Percentiles rank a stretch among this genome's conserved stretches.
Evolutionary conservation across 2,888 invertebrate species (phyloP).

Genomic region (Zeuzera pyrina): DNA sequence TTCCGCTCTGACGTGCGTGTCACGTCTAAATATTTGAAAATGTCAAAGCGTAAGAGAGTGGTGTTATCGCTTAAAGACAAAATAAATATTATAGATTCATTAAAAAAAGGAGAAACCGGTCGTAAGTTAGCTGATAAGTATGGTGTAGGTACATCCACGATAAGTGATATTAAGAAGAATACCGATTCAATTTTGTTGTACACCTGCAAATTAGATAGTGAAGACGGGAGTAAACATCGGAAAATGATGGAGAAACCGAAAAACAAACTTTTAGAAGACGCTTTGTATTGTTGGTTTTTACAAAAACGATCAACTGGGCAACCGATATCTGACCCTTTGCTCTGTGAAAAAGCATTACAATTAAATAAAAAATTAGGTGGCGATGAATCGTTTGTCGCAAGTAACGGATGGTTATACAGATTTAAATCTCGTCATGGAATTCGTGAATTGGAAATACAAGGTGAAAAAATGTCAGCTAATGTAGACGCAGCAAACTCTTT

Average conservation of each 20-base stretch:
- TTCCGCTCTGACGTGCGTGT: too few relatives aligned
- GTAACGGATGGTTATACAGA: slow-evolving; percentile 20
- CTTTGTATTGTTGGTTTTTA: slow-evolving; percentile 21
- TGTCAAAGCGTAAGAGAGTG: slow-evolving; percentile 21
- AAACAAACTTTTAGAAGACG: slow-evolving; percentile 21
- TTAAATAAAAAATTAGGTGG: slow-evolving; percentile 19
- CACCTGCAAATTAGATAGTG: slow-evolving; percentile 19
- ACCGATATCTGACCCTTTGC: slow-evolving; percentile 19
- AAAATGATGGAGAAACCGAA: slow-evolving; percentile 21
- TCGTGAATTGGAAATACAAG: slow-evolving; percentile 18
- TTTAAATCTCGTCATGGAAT: slow-evolving; percentile 23
- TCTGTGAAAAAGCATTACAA: slow-evolving; percentile 21
- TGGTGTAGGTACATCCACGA: slow-evolving; percentile 23
- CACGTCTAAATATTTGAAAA: slow-evolving; percentile 9
- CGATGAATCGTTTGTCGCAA: slow-evolving; percentile 19
- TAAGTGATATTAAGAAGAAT: slow-evolving; percentile 23
- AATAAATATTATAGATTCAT: slow-evolving; percentile 21
- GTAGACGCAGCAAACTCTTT: slow-evolving; percentile 15
- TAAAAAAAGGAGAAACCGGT: slow-evolving; percentile 22
- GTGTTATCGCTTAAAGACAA: slow-evolving; percentile 21
- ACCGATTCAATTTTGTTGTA: slow-evolving; percentile 19
- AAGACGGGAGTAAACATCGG: slow-evolving; percentile 19
- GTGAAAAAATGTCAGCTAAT: slow-evolving; percentile 17
- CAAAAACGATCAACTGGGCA: slow-evolving; percentile 20
- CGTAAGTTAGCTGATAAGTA: slow-evolving; percentile 21